Evolutionary conservation across 2,113 vertebrate genomes (phyloP), one percentile per base, ranked within the genome.

Genomic region (Menidia beryllina): DNA sequence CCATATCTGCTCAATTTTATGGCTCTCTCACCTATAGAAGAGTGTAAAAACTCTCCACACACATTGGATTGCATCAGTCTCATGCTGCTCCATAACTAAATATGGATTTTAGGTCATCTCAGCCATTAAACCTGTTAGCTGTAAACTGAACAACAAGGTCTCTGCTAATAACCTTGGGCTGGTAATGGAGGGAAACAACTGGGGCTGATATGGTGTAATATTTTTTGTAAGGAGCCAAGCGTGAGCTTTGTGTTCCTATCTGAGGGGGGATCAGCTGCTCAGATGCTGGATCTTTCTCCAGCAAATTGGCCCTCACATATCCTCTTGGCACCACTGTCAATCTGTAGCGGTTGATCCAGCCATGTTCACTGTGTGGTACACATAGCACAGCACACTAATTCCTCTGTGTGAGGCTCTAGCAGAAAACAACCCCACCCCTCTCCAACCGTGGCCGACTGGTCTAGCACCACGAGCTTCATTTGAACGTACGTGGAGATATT

Each of bases 241-340:
- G 74, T 77, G 51, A 77, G 76, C 74, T 80, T 75, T 78, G 49
- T 69, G 57, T 34, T 79, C 63, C 68, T 83, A 69, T 86, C 79
- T 75, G 60, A 64, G 60, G 66, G 60, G 66, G 70, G 78, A 88
- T 91, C 86, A 86, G 80, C 75, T 58, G 85, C 71, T 78, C 75
- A 67, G 69, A 86, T 56, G 56, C 76, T 17, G 55, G 61, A 85
- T 88, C 72, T 83, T 79, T 76, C 74, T 76, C 25, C 72, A 57
- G 69, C 49, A 88, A 87, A 86, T 86, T 90, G 82, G 77, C 77
- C 82, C 75, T 74, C 63, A 83, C 64, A 83, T 70, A 76, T 87
- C 79, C 77, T 83, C 59, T 72, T 58, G 61, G 77, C 72, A 75
- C 60, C 57, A 17, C 53, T 75, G 76, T 75, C 72, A 81, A 74